Percentiles rank a stretch among this genome's conserved stretches.
Conservation (phyloP, 2,888 invertebrate species). For the Resseliella maxima region DNA sequence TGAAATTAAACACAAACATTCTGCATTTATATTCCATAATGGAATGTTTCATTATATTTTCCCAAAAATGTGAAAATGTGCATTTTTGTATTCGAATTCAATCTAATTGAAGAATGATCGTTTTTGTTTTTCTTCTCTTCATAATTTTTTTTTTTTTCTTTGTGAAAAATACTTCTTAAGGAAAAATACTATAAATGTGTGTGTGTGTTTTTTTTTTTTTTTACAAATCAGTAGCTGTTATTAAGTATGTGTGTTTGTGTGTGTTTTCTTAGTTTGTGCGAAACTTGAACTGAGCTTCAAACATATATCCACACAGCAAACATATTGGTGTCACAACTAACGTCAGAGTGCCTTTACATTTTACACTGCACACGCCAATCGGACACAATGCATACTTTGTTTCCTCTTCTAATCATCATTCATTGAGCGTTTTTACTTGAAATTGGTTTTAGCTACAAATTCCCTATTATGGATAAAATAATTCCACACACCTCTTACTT, state of each 20-base stretch:
- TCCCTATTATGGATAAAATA: slow-evolving; percentile 21
- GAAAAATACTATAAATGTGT: background rate
- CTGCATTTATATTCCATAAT: no score
- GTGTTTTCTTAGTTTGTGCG: no score
- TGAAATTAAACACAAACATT: no score
- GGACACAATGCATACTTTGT: background rate
- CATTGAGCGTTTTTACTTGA: slow-evolving; percentile 19
- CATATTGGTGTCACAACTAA: background rate
- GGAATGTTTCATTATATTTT: no score
- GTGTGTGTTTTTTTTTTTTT: background rate
- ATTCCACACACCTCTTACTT: slow-evolving; percentile 37
- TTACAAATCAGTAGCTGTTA: slow-evolving; percentile 23
- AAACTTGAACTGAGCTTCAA: background rate
- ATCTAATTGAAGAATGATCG: background rate
- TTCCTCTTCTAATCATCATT: background rate
- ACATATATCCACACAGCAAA: background rate
- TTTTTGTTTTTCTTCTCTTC: no score
- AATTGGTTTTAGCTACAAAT: slow-evolving; percentile 46
- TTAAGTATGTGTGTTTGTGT: no score
- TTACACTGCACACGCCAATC: background rate
- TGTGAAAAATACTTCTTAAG: background rate
- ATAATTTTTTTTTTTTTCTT: background rate
- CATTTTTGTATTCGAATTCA: background rate
- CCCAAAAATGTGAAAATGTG: no score
- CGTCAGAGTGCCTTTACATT: no score